phyloP scores from a whole-genome alignment of 2,113 vertebrate species.

The Phalacrocorax pelagicus region DNA sequence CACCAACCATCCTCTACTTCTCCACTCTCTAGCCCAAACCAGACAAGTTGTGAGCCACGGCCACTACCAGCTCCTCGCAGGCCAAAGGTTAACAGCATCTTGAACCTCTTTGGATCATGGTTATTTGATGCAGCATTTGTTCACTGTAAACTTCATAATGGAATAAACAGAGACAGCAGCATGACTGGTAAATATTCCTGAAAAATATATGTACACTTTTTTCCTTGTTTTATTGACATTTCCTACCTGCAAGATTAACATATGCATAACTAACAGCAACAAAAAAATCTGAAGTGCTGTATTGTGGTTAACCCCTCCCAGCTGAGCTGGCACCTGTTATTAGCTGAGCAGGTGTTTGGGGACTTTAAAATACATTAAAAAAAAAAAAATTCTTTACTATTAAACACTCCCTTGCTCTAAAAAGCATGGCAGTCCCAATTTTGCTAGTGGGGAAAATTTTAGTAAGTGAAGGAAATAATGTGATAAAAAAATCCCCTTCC shows the following conservation, averaged over 20 bases:
- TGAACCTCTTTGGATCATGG: conserved; percentile 97
- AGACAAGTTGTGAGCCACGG: conserved; percentile 90
- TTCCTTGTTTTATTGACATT: conserved; percentile 66
- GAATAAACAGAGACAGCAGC: conserved; percentile 92
- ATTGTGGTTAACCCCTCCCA: conserved; percentile 65
- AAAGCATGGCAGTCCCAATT: conserved; percentile 23
- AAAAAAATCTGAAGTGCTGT: conserved; percentile 35
- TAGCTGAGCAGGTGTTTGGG: not conserved
- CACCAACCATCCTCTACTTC: conserved; percentile 87
- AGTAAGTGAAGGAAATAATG: not conserved
- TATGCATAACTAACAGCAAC: not conserved
- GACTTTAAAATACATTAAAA: not conserved
- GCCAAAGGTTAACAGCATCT: conserved; percentile 97
- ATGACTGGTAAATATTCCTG: conserved; percentile 90
- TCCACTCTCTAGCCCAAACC: conserved; percentile 92
- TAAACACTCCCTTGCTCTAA: conserved; percentile 11
- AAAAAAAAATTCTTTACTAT: not conserved
- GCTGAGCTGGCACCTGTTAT: conserved; percentile 39
- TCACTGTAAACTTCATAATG: conserved; percentile 96
- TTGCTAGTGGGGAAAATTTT: conserved; percentile 35
- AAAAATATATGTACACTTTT: conserved; percentile 29
- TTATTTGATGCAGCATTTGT: conserved; percentile 94
- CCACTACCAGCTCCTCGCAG: conserved; percentile 90
- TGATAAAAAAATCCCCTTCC: not conserved
- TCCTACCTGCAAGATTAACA: conserved; percentile 86